phyloP scores from a whole-genome alignment of 35 echinoderm and acorn worm species.

The Lytechinus pictus region DNA sequence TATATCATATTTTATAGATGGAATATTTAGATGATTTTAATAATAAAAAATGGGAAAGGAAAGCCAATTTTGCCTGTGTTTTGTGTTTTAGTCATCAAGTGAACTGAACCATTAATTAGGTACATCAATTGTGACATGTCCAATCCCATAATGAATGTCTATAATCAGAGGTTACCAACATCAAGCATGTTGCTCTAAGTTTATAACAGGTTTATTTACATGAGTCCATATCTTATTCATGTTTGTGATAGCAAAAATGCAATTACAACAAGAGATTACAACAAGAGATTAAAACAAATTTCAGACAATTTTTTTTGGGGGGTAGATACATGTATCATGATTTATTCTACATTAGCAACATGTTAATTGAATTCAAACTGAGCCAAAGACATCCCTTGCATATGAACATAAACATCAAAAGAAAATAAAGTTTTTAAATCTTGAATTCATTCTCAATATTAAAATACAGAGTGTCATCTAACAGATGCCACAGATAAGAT shows the following conservation, averaged over 20 bases:
- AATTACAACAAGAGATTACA: too few species aligned
- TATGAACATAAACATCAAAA: background rate
- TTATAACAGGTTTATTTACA: too few species aligned
- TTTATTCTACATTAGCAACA: constrained; percentile 20
- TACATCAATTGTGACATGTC: too few species aligned
- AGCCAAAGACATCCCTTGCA: background rate
- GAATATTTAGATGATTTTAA: constrained; percentile 46
- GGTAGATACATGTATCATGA: background rate
- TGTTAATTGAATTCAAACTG: background rate
- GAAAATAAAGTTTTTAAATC: background rate
- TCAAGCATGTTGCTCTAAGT: too few species aligned
- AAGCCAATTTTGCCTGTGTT: background rate
- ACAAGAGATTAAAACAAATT: too few species aligned
- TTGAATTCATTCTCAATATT: background rate
- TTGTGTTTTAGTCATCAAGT: background rate
- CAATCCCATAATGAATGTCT: too few species aligned
- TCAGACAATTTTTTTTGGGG: background rate
- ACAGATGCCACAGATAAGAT: too few species aligned
- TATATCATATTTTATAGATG: constrained; percentile 48
- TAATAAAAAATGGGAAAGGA: background rate
- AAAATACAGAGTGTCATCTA: too few species aligned
- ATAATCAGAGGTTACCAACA: too few species aligned
- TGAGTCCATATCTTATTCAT: too few species aligned
- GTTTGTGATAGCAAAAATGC: too few species aligned
- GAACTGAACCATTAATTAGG: background rate